A percentile compares a stretch with the other conserved stretches of the same genome.
These are phyloP conservation scores for Orussus abietinus DNA, from an alignment of 1,140 invertebrate genomes.

Conservation along the genomic window DNA sequence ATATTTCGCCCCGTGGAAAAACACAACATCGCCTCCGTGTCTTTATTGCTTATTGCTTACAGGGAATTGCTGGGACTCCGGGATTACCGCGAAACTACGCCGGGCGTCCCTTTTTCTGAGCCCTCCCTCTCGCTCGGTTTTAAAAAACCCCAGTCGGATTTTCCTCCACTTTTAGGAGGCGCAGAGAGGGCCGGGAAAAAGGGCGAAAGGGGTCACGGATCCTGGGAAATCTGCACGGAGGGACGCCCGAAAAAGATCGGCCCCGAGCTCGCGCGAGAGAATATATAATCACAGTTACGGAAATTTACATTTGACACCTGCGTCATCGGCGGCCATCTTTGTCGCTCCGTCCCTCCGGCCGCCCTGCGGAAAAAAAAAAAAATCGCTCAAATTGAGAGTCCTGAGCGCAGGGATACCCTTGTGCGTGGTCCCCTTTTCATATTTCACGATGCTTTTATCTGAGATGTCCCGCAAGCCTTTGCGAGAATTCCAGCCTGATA, in stretches of 20 bases:
- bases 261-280: conserved; percentile 19
- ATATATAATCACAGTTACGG: conserved; percentile 41
- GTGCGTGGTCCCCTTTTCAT: background rate
- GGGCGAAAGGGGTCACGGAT: no score
- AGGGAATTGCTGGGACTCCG: conserved; percentile 18
- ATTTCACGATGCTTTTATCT: conserved; percentile 3
- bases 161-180: conserved; percentile 1
- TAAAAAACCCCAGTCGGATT: conserved; percentile 11
- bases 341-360: conserved; percentile 4
- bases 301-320: conserved; percentile 34
- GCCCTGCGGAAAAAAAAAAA: no score
- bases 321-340: conserved; percentile 5
- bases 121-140: conserved; percentile 6
- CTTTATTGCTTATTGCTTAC: conserved; percentile 48
- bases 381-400: no score
- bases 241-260: no score
- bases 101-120: background rate
- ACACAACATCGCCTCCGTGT: conserved; percentile 21
- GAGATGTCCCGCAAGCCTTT: no score
- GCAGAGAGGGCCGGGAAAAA: no score
- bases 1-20: conserved; percentile 7
- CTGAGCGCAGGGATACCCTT: no score
- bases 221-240: no score
- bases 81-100: conserved; percentile 1
- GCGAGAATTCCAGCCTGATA: no score